Base-by-base conservation (phyloP, 2,797 vertebrate species). In the Liasis olivaceus region DNA sequence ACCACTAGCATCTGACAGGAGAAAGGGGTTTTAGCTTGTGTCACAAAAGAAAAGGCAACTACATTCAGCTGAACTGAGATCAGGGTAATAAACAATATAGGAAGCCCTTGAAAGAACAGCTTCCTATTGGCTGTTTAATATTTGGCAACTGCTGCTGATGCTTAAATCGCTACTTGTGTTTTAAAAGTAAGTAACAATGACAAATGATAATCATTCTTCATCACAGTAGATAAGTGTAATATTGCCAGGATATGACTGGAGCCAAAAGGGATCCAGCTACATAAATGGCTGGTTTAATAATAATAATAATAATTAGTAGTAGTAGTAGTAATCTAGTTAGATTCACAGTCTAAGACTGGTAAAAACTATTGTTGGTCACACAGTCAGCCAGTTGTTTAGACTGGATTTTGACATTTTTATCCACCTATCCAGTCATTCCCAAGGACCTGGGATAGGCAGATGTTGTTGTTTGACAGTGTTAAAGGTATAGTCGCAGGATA, bases 111-210 rank as follows among this genome's bases (percentile, higher is more conserved):
- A 64, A 93, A 87, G 59, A 87, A 64, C 87, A 85, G 31, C 51
- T 85, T 60, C 42, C 59, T 63, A 17, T 85, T 64, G n/a, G 31
- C 26, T 64, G 69, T 84, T 42, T 47, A 84, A 69, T 88, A 84
- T 88, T 81, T 90, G 66, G 66, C n/a, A 90, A 22, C 24, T n/a
- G 66, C 60, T 90, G 22, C 69, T 84, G 47, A 62, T 88, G 77
- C 62, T 62, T 77, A 87, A 81, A 84, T 88, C 58, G 24, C 69
- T 51, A 31, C 51, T 88, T 47, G 24, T 90, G 58, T 87, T 90
- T 90, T 81, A 58, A 90, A 84, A 63, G 47, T 89, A 63, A 62
- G 42, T 63, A 87, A 90, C 66, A 60, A 51, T 66, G 17, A 90
- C 9, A 88, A 92, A 20, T 36, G 1, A 47, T 72, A 90, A 92